Evolutionary conservation across 2,888 invertebrate genomes (phyloP), one percentile per base, ranked within the genome.

Genomic region (Lomographa bimaculata): DNA sequence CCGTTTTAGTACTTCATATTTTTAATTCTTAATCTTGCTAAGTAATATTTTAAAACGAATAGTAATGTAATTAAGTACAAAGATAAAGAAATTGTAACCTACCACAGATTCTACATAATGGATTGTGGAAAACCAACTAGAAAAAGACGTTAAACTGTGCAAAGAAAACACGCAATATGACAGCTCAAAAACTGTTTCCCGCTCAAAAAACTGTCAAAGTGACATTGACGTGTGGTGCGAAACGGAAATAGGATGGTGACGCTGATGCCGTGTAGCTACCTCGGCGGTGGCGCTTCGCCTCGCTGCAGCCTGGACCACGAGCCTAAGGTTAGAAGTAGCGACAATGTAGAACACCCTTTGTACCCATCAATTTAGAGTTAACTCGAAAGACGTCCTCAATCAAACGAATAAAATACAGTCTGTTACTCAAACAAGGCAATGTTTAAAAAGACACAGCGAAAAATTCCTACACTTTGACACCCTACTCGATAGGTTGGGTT

Each of bases 261-360:
- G 67, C 89, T 92, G 86, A 92, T 92, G 92, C 91, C 92, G 80
- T 92, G 91, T 82, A 91, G 90, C 80, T 92, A 91, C 84, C 83
- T 92, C 71, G 90, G 91, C 73, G 91, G 91, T 75, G 85, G 90
- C 53, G 84, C 89, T 62, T 87, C 90, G 56, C 85, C 91, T 69
- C 81, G 84, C 66, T 86, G 87, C 89, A 82, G 78, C 64, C 66
- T 87, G 80, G 89, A 87, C 56, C 84, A 85, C 76, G 89, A 89
- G 64, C 85, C 89, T 48, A 89, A 89, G 89, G 89, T 89, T 71
- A 86, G 85, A 68, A 64, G 5, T 7, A 23, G 26, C 19, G 28
- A 28, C 19, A 20, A 12, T 7, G 18, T 36, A 18, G 17, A 32
- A 4, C 21, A 32, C 21, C 3, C 10, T n/a, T n/a, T n/a, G n/a